phyloP scores from a whole-genome alignment of 1,140 invertebrate genomes.

The Lethrus apterus region DNA sequence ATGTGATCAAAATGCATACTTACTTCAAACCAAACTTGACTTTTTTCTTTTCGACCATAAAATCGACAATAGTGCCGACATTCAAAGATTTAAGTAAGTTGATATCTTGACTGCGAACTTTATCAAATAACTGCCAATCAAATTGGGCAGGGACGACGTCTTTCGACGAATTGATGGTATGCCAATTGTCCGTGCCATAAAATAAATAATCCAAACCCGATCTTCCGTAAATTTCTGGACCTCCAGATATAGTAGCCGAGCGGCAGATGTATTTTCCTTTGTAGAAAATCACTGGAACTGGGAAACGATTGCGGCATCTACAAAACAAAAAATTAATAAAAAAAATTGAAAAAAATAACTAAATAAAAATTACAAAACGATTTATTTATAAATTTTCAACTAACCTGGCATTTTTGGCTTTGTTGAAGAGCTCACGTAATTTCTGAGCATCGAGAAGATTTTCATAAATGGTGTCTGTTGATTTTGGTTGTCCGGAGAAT shows the following conservation, averaged over 20 bases:
- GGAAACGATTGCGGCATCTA: conserved; percentile 69
- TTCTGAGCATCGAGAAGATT: conserved; percentile 51
- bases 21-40: conserved; percentile 78
- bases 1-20: conserved; percentile 44
- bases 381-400: neutral
- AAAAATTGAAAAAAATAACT: neutral
- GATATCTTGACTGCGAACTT: conserved; percentile 66
- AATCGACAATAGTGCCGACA: conserved; percentile 71
- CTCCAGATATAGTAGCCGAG: conserved; percentile 61
- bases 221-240: conserved; percentile 30
- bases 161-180: conserved; percentile 35
- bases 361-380: neutral
- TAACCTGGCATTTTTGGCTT: conserved; percentile 50
- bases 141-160: conserved; percentile 28
- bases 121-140: conserved; percentile 56
- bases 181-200: conserved; percentile 19
- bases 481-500: conserved; percentile 36
- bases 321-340: conserved; percentile 8
- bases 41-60: conserved; percentile 87
- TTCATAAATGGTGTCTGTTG: conserved; percentile 54
- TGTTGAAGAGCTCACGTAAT: conserved; percentile 54
- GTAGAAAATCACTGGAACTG: conserved; percentile 71
- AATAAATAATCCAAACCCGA: conserved; percentile 22
- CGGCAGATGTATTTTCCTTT: conserved; percentile 67
- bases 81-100: conserved; percentile 63